Conservation (phyloP, 92 coral and sea anemone species). For the Palythoa caribaeorum region DNA sequence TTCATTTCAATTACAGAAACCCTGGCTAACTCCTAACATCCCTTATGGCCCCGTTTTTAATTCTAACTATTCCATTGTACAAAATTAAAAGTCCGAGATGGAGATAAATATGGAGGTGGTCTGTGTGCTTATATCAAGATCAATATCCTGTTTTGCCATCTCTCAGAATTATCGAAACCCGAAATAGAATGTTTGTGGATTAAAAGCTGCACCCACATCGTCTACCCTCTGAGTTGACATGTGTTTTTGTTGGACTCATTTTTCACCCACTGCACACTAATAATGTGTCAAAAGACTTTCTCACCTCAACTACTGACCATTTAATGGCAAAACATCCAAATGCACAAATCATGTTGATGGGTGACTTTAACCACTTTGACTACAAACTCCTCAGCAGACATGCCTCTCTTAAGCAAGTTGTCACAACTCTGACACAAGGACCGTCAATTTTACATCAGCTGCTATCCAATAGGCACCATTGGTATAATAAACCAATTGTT, state of each 20-base stretch:
- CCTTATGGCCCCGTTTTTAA: too few relatives aligned
- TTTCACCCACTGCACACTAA: not conserved
- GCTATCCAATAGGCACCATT: constrained; percentile 8
- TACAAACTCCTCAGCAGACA: not conserved
- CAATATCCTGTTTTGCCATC: not conserved
- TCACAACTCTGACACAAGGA: too few relatives aligned
- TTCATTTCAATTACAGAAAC: too few relatives aligned
- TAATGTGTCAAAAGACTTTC: not conserved
- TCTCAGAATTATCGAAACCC: not conserved
- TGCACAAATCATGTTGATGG: constrained; percentile 49
- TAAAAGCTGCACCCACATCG: not conserved
- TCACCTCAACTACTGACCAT: not conserved
- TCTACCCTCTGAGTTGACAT: not conserved
- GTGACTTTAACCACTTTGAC: constrained; percentile 54
- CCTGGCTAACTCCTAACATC: too few relatives aligned
- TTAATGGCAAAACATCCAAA: constrained; percentile 35
- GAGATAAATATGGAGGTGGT: not conserved
- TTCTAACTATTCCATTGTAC: not conserved
- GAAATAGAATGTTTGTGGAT: constrained; percentile 2
- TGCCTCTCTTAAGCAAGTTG: too few relatives aligned
- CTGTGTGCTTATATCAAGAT: not conserved
- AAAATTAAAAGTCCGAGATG: not conserved
- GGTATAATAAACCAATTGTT: constrained; percentile 39
- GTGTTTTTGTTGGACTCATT: not conserved
- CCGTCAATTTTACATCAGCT: too few relatives aligned